phyloP scores from a whole-genome alignment of 2,797 vertebrate genomes.

The Sebastes nivosus region DNA sequence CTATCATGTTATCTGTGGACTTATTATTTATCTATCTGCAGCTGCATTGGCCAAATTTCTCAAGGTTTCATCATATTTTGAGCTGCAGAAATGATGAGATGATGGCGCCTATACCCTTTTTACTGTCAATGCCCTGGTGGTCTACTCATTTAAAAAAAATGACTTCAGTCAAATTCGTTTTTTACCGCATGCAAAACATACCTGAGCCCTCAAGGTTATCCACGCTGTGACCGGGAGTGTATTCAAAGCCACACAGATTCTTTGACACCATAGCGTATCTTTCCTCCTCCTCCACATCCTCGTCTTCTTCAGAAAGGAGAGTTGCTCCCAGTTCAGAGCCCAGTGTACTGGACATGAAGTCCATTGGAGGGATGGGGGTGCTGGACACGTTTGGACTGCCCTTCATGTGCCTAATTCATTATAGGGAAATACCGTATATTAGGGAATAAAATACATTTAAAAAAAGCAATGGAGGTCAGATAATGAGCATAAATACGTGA shows the following conservation, averaged over 20 bases:
- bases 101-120: background rate
- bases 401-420: slow-evolving; percentile 90
- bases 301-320: slow-evolving; percentile 88
- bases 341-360: slow-evolving; percentile 90
- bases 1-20: background rate
- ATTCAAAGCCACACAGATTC: slow-evolving; percentile 89
- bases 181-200: slow-evolving; percentile 68
- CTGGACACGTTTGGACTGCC: slow-evolving; percentile 89
- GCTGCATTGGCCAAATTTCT: background rate
- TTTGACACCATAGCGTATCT: slow-evolving; percentile 83
- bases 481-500: slow-evolving; percentile 9
- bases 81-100: background rate
- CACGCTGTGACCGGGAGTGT: slow-evolving; percentile 88
- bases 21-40: background rate
- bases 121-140: slow-evolving; percentile 42
- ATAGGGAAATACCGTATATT: slow-evolving; percentile 44
- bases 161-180: background rate
- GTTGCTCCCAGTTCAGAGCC: slow-evolving; percentile 92
- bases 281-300: slow-evolving; percentile 84
- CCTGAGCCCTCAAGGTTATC: slow-evolving; percentile 90
- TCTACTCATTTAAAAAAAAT: background rate
- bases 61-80: background rate
- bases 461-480: slow-evolving; percentile 21
- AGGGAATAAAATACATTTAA: slow-evolving; percentile 4
- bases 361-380: slow-evolving; percentile 86